Evolutionary conservation across 1,140 invertebrate species (phyloP), one percentile per base, ranked within the genome.

Genomic region (Battus philenor): DNA sequence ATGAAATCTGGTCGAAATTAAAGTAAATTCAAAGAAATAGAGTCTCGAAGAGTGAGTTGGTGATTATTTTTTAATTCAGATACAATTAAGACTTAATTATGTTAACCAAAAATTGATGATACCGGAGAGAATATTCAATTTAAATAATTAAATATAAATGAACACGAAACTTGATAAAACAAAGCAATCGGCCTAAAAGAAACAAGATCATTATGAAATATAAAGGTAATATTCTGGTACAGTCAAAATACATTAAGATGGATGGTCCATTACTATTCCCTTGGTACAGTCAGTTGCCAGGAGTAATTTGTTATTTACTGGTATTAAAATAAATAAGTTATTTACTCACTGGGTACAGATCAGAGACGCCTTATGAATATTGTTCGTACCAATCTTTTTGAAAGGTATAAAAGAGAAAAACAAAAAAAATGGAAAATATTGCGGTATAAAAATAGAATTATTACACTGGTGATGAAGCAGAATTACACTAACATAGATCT

Each of bases 401-500:
- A 41, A 41, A 41, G 38, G 38, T 41, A 8, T 41, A 10, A 27
- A 15, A 41, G 24, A 36, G 17, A 36, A 41, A 41, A n/a, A n/a
- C n/a, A n/a, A n/a, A n/a, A n/a, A n/a, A n/a, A n/a, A n/a, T n/a
- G n/a, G n/a, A n/a, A n/a, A n/a, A n/a, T n/a, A n/a, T n/a, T n/a
- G n/a, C n/a, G n/a, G n/a, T n/a, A n/a, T n/a, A n/a, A n/a, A 41
- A 41, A 41, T 41, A 41, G 24, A 41, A 41, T 41, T 41, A 41
- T 39, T 26, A 26, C 2, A 26, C 12, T 26, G 12, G 7, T 24
- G 12, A 9, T 15, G 20, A 39, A 12, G 4, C 8, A 39, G 12
- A 39, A 39, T 39, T 39, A 24, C 34, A n/a, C n/a, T n/a, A n/a
- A n/a, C n/a, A n/a, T n/a, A n/a, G n/a, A n/a, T n/a, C n/a, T n/a